Evolutionary conservation across 1,140 invertebrate genomes (phyloP).

Genomic region (Papilio dardanus): DNA sequence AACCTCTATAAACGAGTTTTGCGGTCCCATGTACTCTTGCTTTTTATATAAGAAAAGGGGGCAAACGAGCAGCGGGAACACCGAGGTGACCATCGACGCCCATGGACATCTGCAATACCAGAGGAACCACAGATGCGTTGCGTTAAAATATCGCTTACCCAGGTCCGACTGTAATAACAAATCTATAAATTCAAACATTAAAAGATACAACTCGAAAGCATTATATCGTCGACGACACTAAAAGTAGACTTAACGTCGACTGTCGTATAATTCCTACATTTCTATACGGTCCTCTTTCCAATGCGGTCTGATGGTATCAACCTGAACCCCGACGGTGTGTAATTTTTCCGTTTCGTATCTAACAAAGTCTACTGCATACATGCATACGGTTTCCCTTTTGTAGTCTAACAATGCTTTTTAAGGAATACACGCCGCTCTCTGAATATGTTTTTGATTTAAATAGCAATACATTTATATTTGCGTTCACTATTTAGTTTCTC

Average conservation of each 20-base stretch:
- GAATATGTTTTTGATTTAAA: slow-evolving; percentile 20
- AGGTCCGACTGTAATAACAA: too few species aligned
- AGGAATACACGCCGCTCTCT: background rate
- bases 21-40: too few species aligned
- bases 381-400: slow-evolving; percentile 33
- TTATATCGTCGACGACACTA: background rate
- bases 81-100: too few species aligned
- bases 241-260: slow-evolving; percentile 36
- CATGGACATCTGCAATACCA: too few species aligned
- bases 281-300: slow-evolving; percentile 48
- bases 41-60: too few species aligned
- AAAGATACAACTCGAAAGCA: background rate
- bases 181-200: background rate
- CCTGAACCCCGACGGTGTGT: slow-evolving; percentile 23
- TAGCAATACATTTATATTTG: slow-evolving; percentile 8
- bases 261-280: slow-evolving; percentile 52
- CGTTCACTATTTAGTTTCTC: background rate
- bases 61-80: too few species aligned
- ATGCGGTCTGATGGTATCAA: slow-evolving; percentile 37
- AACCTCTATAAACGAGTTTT: too few species aligned
- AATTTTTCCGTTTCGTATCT: slow-evolving; percentile 37
- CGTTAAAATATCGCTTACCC: too few species aligned
- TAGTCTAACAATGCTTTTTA: slow-evolving; percentile 30
- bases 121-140: too few species aligned
- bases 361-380: slow-evolving; percentile 32